Percentiles rank a stretch among this genome's conserved stretches.
These are phyloP conservation scores for Amphiura filiformis DNA, from an alignment of 35 echinoderm and acorn worm species.

Conservation along the genomic window DNA sequence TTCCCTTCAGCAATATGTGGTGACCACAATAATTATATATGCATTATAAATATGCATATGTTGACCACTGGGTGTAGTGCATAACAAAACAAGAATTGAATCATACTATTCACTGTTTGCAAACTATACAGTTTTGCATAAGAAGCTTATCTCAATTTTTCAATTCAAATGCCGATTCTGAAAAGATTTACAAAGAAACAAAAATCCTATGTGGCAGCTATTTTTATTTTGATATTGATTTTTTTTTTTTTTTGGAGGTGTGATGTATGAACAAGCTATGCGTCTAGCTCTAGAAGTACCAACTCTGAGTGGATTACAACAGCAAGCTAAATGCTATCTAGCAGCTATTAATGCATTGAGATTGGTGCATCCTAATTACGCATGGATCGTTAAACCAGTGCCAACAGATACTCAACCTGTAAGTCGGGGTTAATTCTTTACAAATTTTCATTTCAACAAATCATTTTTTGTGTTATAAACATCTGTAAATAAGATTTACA, in stretches of 20 bases:
- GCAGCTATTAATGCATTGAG: slow-evolving; percentile 83
- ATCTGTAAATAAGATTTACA: background rate
- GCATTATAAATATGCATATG: no score
- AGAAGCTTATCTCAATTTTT: no score
- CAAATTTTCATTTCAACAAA: no score
- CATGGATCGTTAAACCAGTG: slow-evolving; percentile 85
- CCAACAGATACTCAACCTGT: slow-evolving; percentile 14
- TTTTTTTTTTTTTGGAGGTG: slow-evolving; percentile 59
- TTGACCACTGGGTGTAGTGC: no score
- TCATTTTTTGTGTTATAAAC: background rate
- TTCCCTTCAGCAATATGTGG: no score
- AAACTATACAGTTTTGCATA: no score
- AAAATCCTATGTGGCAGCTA: background rate
- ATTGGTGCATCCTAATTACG: slow-evolving; percentile 70
- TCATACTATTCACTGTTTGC: no score
- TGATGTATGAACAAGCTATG: slow-evolving; percentile 92
- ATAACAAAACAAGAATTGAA: no score
- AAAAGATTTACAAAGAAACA: no score
- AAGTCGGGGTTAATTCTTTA: background rate
- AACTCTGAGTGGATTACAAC: slow-evolving; percentile 41
- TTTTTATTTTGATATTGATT: background rate
- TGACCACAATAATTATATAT: no score
- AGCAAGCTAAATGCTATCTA: slow-evolving; percentile 73
- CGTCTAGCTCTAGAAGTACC: slow-evolving; percentile 63
- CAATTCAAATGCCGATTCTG: no score